Conservation (phyloP, 1,140 invertebrate genomes). For the Eupristina koningsbergeri region DNA sequence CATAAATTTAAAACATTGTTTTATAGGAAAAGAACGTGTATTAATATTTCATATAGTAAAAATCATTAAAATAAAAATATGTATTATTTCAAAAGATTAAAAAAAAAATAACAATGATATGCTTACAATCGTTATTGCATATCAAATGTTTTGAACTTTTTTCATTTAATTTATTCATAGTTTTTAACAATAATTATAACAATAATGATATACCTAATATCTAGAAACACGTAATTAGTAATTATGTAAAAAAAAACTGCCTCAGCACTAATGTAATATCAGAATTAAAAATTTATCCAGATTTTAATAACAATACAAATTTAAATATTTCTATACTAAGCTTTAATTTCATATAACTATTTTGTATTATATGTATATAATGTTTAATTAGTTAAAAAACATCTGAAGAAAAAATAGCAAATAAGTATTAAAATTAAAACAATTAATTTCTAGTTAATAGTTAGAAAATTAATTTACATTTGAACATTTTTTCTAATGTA, state of each 20-base stretch:
- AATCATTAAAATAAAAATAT: too few species aligned
- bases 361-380: conserved; percentile 8
- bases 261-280: background rate
- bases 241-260: background rate
- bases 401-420: background rate
- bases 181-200: too few species aligned
- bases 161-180: too few species aligned
- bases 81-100: too few species aligned
- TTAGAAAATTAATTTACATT: background rate
- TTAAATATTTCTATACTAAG: background rate
- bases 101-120: too few species aligned
- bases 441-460: background rate
- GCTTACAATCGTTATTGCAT: too few species aligned
- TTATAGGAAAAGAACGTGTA: too few species aligned
- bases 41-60: too few species aligned
- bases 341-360: background rate
- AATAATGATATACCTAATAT: background rate
- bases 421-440: background rate
- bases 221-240: background rate
- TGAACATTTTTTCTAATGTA: background rate
- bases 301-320: background rate
- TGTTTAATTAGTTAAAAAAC: background rate
- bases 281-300: background rate
- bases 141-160: too few species aligned
- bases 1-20: too few species aligned